These are phyloP conservation scores for Limnephilus auricula DNA, from an alignment of 2,888 invertebrate genomes.

Conservation along the genomic window DNA sequence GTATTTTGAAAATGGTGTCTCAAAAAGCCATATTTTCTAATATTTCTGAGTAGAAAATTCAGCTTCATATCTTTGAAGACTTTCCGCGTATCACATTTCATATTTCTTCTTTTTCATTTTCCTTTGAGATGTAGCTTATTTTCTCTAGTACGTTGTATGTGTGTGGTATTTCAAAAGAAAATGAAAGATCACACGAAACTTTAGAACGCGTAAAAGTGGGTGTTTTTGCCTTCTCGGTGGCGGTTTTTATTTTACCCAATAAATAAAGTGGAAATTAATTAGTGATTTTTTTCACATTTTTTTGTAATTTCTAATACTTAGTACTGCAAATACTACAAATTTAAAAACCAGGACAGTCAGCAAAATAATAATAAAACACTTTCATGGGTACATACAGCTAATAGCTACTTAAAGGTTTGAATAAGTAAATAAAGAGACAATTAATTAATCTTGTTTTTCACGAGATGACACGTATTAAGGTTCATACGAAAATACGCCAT, in stretches of 20 bases:
- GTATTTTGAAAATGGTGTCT: too few species aligned
- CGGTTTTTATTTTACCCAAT: too few species aligned
- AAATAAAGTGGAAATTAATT: too few species aligned
- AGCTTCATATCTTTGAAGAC: not conserved
- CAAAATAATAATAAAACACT: not conserved
- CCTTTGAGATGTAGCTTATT: not conserved
- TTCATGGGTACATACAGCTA: too few species aligned
- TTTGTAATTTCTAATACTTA: too few species aligned
- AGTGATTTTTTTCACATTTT: too few species aligned
- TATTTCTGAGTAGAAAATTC: not conserved
- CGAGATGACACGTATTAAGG: not conserved
- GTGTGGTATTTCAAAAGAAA: not conserved
- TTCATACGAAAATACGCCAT: not conserved
- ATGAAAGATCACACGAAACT: not conserved
- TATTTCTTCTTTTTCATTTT: not conserved
- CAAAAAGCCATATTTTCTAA: not conserved
- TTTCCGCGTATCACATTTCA: not conserved
- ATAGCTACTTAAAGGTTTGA: not conserved
- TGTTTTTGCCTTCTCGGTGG: not conserved
- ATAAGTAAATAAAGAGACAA: not conserved
- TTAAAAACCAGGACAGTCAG: not conserved
- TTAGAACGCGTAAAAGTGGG: not conserved
- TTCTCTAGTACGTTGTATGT: not conserved
- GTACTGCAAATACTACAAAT: not conserved
- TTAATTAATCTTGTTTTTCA: not conserved